A percentile compares a stretch with the other conserved stretches of the same genome.
These are phyloP conservation scores for Rhinichthys osculus DNA, from an alignment of 2,797 vertebrate genomes.

Conservation along the genomic window DNA sequence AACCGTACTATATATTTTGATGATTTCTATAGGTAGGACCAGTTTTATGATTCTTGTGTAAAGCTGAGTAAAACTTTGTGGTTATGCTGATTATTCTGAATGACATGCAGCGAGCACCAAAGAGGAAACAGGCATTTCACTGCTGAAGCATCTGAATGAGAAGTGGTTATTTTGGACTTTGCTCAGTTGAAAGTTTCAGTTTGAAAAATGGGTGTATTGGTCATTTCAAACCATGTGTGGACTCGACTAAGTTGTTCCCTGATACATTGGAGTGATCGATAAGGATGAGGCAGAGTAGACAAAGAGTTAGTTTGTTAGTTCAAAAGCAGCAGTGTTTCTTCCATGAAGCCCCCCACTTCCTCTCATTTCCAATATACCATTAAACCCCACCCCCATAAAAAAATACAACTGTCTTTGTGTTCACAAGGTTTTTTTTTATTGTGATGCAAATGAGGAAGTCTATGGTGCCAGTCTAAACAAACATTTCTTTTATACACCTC, in stretches of 20 bases:
- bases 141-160: slow-evolving; percentile 37
- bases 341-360: slow-evolving; percentile 60
- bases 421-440: slow-evolving; percentile 75
- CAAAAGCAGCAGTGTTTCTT: slow-evolving; percentile 80
- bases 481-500: slow-evolving; percentile 74
- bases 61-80: not conserved
- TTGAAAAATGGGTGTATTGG: slow-evolving; percentile 41
- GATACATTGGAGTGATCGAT: not conserved
- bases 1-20: slow-evolving; percentile 2
- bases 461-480: slow-evolving; percentile 72
- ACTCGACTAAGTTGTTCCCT: not conserved
- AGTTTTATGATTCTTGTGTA: not conserved
- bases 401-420: slow-evolving; percentile 82
- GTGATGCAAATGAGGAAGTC: slow-evolving; percentile 73
- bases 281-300: slow-evolving; percentile 67
- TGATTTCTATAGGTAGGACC: not conserved
- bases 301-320: slow-evolving; percentile 76
- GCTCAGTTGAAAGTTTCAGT: slow-evolving; percentile 25
- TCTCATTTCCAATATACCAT: slow-evolving; percentile 9
- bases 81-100: slow-evolving; percentile 14
- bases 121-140: slow-evolving; percentile 53
- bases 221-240: slow-evolving; percentile 9
- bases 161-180: slow-evolving; percentile 35
- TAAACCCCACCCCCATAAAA: not conserved
- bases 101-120: not conserved